These are phyloP conservation scores for Ophthalmolycus amberensis DNA, from an alignment of 2,113 vertebrate genomes.

Conservation along the genomic window DNA sequence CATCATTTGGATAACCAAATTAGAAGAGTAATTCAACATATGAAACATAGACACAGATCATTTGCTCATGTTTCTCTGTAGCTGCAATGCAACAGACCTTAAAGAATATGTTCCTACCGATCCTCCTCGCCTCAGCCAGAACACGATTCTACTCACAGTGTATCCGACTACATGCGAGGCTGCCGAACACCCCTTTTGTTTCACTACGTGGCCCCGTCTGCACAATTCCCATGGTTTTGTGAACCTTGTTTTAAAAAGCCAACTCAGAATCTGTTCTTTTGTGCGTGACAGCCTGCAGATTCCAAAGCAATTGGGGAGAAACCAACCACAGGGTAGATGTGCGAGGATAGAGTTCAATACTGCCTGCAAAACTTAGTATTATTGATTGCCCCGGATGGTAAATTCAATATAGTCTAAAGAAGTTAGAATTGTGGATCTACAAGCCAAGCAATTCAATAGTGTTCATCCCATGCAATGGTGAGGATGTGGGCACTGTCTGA, in stretches of 20 bases:
- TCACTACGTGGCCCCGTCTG: slow-evolving; percentile 48
- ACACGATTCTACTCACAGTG: slow-evolving; percentile 54
- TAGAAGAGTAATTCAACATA: slow-evolving; percentile 47
- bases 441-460: slow-evolving; percentile 86
- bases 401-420: slow-evolving; percentile 88
- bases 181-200: slow-evolving; percentile 52
- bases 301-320: slow-evolving; percentile 79
- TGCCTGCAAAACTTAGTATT: slow-evolving; percentile 85
- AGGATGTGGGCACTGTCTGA: slow-evolving; percentile 84
- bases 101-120: slow-evolving; percentile 29
- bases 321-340: slow-evolving; percentile 74
- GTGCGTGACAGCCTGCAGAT: slow-evolving; percentile 74
- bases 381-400: slow-evolving; percentile 83
- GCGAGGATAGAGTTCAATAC: slow-evolving; percentile 83
- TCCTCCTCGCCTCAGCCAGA: slow-evolving; percentile 11
- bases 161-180: slow-evolving; percentile 45
- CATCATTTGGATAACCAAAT: slow-evolving; percentile 49
- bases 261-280: slow-evolving; percentile 71
- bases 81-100: slow-evolving; percentile 53
- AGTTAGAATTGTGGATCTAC: slow-evolving; percentile 86
- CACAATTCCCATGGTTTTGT: slow-evolving; percentile 57
- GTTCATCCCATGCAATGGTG: slow-evolving; percentile 81
- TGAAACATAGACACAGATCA: slow-evolving; percentile 26
- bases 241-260: slow-evolving; percentile 69
- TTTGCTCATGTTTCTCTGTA: slow-evolving; percentile 31